phyloP scores from a whole-genome alignment of 2,113 vertebrate species.

The Perognathus longimembris region DNA sequence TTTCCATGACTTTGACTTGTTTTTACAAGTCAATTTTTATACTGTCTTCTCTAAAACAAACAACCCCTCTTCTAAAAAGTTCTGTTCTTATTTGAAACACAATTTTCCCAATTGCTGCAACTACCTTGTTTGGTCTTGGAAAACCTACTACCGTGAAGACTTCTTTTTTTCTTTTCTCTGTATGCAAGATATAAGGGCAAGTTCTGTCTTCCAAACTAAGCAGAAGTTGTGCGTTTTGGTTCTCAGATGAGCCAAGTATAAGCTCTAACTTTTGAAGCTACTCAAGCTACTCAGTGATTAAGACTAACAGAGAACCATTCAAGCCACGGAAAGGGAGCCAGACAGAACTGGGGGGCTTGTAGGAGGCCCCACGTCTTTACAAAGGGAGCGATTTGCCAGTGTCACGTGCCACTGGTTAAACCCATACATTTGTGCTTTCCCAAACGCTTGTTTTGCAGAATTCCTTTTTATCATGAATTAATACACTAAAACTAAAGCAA shows the following conservation, averaged over 20 bases:
- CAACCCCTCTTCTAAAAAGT: conserved; percentile 61
- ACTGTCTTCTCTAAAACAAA: conserved; percentile 63
- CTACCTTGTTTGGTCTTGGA: conserved; percentile 68
- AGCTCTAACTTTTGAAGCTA: conserved; percentile 56
- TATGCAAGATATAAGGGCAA: conserved; percentile 56
- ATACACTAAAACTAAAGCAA: conserved; percentile 21
- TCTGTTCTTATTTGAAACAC: conserved; percentile 70
- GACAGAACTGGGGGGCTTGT: too few species aligned
- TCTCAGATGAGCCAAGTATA: conserved; percentile 63
- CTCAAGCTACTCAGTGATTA: conserved; percentile 53
- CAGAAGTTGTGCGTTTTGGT: conserved; percentile 56
- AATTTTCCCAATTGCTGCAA: conserved; percentile 74
- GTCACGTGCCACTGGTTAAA: neutral
- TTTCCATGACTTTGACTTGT: conserved; percentile 56
- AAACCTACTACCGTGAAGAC: conserved; percentile 58
- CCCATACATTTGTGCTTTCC: conserved; percentile 1
- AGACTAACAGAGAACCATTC: conserved; percentile 12
- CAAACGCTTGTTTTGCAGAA: conserved; percentile 31
- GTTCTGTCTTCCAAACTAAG: conserved; percentile 50
- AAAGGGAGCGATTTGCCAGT: conserved; percentile 11
- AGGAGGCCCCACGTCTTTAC: conserved; percentile 21
- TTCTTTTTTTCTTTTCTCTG: conserved; percentile 20
- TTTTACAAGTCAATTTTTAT: conserved; percentile 58
- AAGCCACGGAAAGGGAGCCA: neutral
- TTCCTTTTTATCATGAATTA: conserved; percentile 20